Percentiles rank a stretch among this genome's conserved stretches.
phyloP scores from a whole-genome alignment of 2,888 invertebrate species.

The Drosophila koepferae region DNA sequence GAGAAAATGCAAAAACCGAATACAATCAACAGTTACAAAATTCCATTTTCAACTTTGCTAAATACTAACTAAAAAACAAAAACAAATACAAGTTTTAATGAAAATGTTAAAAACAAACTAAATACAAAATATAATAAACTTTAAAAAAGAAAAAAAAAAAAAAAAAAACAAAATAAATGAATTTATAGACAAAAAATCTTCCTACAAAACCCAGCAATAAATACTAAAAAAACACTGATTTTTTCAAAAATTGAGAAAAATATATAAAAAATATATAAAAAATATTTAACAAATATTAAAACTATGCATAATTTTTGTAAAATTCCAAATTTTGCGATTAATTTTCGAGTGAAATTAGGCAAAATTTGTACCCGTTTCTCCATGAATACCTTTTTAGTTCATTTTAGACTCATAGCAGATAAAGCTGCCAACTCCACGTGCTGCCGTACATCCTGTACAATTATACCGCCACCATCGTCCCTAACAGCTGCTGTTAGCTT shows the following conservation, averaged over 20 bases:
- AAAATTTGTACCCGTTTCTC: no score
- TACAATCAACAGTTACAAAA: conserved; percentile 53
- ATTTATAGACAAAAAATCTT: conserved; percentile 73
- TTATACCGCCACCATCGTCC: no score
- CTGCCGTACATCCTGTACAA: no score
- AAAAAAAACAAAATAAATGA: conserved; percentile 56
- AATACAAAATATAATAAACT: conserved; percentile 56
- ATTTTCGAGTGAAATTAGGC: no score
- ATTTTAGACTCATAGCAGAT: no score
- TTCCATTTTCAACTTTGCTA: conserved; percentile 59
- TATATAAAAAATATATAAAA: conserved; percentile 30
- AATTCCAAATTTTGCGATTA: no score
- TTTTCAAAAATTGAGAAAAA: conserved; percentile 45
- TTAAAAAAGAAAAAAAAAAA: conserved; percentile 36
- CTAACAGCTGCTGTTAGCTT: no score
- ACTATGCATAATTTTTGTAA: background rate
- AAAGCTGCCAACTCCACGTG: no score
- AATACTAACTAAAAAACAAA: conserved; percentile 36
- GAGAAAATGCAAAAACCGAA: conserved; percentile 27
- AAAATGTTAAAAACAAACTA: conserved; percentile 40
- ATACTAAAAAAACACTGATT: conserved; percentile 36
- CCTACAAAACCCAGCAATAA: conserved; percentile 64
- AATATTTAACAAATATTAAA: conserved; percentile 21
- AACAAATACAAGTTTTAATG: conserved; percentile 5
- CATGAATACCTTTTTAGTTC: no score